Evolutionary conservation across 2,888 invertebrate genomes (phyloP).

Genomic region (Hirtodrosophila alboralis): DNA sequence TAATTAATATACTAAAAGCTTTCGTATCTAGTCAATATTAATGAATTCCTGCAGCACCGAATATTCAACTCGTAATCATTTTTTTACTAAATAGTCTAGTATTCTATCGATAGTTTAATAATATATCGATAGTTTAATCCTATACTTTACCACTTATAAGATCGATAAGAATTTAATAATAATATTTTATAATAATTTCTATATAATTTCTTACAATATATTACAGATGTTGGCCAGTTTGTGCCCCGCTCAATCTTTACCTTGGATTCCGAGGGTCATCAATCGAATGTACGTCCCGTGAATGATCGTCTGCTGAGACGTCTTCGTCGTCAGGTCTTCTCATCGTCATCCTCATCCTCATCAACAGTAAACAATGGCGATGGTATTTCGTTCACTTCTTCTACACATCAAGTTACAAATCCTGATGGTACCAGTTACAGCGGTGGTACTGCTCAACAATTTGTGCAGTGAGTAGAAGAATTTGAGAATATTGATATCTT

Average conservation of each 20-base stretch:
- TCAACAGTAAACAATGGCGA: conserved; percentile 38
- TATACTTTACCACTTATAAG: too few relatives aligned
- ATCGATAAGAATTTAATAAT: too few relatives aligned
- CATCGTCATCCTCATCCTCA: conserved; percentile 63
- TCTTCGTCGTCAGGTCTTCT: conserved; percentile 68
- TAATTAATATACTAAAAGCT: too few relatives aligned
- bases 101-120: too few relatives aligned
- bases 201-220: conserved; percentile 3
- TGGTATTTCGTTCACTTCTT: conserved; percentile 43
- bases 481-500: too few relatives aligned
- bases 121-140: too few relatives aligned
- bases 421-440: conserved; percentile 41
- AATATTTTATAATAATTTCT: too few relatives aligned
- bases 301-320: conserved; percentile 77
- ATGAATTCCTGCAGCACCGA: too few relatives aligned
- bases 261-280: conserved; percentile 79
- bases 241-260: conserved; percentile 80
- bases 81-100: too few relatives aligned
- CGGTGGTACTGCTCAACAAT: conserved; percentile 27
- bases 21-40: too few relatives aligned
- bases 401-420: conserved; percentile 32
- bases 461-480: conserved; percentile 3
- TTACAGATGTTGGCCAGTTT: conserved; percentile 75
- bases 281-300: conserved; percentile 75
- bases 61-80: too few relatives aligned